Conservation (phyloP, 2,797 vertebrate species). For the Xenops minutus region DNA sequence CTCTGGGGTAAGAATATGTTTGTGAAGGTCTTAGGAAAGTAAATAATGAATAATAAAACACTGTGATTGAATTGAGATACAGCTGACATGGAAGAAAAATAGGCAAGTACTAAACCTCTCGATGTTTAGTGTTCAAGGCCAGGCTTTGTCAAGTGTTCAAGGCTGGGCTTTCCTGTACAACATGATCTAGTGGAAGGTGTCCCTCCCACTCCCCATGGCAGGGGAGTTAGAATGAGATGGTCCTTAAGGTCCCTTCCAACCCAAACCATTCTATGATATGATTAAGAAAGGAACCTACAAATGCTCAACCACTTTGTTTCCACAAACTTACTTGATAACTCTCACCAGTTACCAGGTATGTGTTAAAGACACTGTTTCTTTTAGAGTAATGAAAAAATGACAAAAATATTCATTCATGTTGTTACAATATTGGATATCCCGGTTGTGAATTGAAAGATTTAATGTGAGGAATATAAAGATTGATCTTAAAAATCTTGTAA, state of each 20-base stretch:
- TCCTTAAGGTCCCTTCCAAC: not conserved
- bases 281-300: not conserved
- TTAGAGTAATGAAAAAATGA: not conserved
- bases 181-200: not conserved
- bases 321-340: not conserved
- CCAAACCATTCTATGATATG: not conserved
- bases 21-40: not conserved
- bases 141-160: not conserved
- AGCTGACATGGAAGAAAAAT: not conserved
- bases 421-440: not conserved
- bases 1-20: not conserved
- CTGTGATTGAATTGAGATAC: not conserved
- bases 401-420: not conserved
- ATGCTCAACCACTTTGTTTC: not conserved
- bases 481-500: not conserved
- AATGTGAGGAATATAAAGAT: not conserved
- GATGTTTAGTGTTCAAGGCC: not conserved
- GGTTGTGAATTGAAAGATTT: not conserved
- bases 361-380: not conserved
- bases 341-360: accelerated
- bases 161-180: not conserved
- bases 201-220: no score
- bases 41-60: not conserved
- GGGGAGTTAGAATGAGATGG: not conserved
- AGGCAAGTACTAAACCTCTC: not conserved